phyloP scores from a whole-genome alignment of 2,888 invertebrate species.

The Oeneis ivallda region DNA sequence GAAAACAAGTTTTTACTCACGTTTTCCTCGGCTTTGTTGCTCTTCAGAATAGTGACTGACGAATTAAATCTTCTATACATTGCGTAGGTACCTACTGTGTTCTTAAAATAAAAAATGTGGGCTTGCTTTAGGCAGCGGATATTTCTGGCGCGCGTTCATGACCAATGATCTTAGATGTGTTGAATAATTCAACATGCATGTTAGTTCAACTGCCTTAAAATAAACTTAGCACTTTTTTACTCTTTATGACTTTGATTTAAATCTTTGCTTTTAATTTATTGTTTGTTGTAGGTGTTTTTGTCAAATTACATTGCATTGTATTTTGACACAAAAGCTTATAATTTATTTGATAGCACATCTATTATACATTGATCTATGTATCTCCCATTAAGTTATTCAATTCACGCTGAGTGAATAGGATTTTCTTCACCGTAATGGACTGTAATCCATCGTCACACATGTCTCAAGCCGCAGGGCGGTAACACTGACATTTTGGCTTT shows the following conservation, averaged over 20 bases:
- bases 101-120: constrained; percentile 15
- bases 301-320: no score
- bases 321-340: no score
- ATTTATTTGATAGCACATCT: constrained; percentile 43
- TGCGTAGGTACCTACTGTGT: not conserved
- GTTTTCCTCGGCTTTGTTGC: not conserved
- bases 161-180: no score
- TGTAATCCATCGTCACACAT: constrained; percentile 70
- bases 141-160: no score
- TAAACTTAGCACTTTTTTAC: no score
- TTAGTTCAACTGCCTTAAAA: no score
- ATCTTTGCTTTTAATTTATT: no score
- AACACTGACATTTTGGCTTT: not conserved
- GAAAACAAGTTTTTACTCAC: not conserved
- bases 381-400: constrained; percentile 75
- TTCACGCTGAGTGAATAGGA: constrained; percentile 69
- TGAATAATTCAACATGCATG: no score
- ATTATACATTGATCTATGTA: constrained; percentile 49
- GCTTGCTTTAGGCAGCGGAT: no score
- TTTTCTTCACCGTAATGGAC: constrained; percentile 69
- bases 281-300: no score
- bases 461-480: constrained; percentile 60
- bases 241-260: no score
- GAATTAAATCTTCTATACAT: constrained; percentile 1
- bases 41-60: not conserved